Evolutionary conservation across 2,113 vertebrate species (phyloP).

Genomic region (Phrynocephalus versicolor): DNA sequence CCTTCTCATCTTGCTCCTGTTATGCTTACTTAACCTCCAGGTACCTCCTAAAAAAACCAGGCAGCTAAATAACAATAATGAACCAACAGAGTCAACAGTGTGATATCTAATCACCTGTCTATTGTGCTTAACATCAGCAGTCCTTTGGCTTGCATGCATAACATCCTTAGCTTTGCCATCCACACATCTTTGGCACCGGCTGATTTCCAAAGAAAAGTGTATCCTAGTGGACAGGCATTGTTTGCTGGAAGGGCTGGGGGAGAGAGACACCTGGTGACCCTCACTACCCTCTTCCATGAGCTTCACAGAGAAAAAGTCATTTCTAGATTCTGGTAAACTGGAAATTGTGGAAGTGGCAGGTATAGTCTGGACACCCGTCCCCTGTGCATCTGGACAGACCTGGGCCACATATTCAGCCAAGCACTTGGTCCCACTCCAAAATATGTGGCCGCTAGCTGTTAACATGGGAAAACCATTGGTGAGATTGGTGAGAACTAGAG

Average conservation of each 20-base stretch:
- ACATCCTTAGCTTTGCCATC: conserved; percentile 52
- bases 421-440: too few species aligned
- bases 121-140: conserved; percentile 70
- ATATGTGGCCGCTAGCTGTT: too few species aligned
- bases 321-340: too few species aligned
- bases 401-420: too few species aligned
- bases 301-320: background rate
- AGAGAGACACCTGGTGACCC: background rate
- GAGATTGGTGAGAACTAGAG: too few species aligned
- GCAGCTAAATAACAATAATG: conserved; percentile 74
- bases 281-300: background rate
- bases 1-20: conserved; percentile 41
- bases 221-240: background rate
- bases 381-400: too few species aligned
- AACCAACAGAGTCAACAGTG: conserved; percentile 68
- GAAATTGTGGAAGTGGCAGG: too few species aligned
- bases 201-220: background rate
- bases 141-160: conserved; percentile 56
- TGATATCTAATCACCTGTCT: conserved; percentile 71
- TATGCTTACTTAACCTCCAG: conserved; percentile 72
- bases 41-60: conserved; percentile 59
- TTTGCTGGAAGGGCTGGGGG: background rate
- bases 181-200: conserved; percentile 46
- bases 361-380: too few species aligned
- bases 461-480: too few species aligned